Base-by-base conservation (phyloP, 2,113 vertebrate genomes). In the Grantiella picta region DNA sequence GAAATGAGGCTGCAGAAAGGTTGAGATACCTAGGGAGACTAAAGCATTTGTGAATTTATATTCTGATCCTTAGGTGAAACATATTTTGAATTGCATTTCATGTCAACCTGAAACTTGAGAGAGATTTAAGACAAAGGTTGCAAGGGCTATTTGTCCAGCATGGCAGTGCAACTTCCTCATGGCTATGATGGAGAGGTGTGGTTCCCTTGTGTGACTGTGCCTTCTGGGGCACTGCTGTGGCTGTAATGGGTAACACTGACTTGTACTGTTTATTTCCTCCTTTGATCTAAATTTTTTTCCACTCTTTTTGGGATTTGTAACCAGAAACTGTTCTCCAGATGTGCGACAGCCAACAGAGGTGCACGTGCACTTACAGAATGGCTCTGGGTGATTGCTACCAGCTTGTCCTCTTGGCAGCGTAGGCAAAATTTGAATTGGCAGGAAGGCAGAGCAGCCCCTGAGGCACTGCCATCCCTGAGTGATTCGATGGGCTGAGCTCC, bases 301-400 rank as follows among this genome's bases (percentile, higher is more conserved):
- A 66, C 24, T 53, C 36, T 60, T 76, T 31, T 65, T 0, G 33
- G 52, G 24, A 68, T 79, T 60, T 81, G 61, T 82, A 83, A 92
- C 56, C 23, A 60, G 87, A 75, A 75, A 84, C 53, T 10, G 12
- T 76, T 95, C n/a, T 86, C 63, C 91, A 75, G 80, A 64, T 77
- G 66, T 20, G 44, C 24, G 36, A 56, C 65, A 68, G 61, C 78
- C 84, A 36, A 5, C 65, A 71, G 87, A 94, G 69, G 70, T 87
- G 52, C 56, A 11, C 0, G 35, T 84, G 69, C 69, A 59, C 24
- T 84, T 73, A 68, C 35, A 87, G 60, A 81, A 52, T 52, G 40
- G 53, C 77, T 71, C 44, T 72, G 91, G 47, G 64, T 92, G 86
- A 75, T 76, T 95, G 76, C 28, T 95, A 90, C 93, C 82, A 82